Conservation (phyloP, 2,113 vertebrate species). For the Triplophysa tibetana region DNA sequence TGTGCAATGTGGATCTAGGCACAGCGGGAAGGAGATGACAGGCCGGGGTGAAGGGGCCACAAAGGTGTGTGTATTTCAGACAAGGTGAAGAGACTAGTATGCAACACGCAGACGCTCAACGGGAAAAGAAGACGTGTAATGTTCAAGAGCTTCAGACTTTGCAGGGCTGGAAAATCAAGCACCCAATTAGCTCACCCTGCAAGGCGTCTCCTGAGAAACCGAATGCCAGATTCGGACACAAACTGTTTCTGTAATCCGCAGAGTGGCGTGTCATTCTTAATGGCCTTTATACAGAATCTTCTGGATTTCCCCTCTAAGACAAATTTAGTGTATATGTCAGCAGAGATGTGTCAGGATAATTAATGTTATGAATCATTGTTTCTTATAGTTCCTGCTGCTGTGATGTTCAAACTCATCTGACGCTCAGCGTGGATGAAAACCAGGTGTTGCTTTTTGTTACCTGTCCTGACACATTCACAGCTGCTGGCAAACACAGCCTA, state of each 20-base stretch:
- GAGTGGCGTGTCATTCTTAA: constrained; percentile 26
- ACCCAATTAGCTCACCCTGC: constrained; percentile 36
- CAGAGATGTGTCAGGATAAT: constrained; percentile 1
- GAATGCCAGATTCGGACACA: not conserved
- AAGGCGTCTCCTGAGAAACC: constrained; percentile 22
- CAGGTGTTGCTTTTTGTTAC: constrained; percentile 9
- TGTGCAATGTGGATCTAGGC: constrained; percentile 1
- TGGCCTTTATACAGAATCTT: constrained; percentile 6
- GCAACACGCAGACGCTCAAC: constrained; percentile 4
- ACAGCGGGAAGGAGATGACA: constrained; percentile 16
- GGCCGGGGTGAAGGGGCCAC: constrained; percentile 16
- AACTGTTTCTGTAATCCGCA: not conserved
- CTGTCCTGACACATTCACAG: constrained; percentile 3
- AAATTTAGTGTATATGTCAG: constrained; percentile 8
- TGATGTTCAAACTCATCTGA: not conserved
- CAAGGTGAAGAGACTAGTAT: constrained; percentile 14
- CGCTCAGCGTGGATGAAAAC: not conserved
- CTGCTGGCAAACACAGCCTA: not conserved
- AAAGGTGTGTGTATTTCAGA: constrained; percentile 33
- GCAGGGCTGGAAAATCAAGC: constrained; percentile 28
- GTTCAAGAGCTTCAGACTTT: not conserved
- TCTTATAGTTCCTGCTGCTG: not conserved
- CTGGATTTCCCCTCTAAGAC: constrained; percentile 1
- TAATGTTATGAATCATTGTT: constrained; percentile 20
- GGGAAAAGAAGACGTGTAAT: not conserved